Conservation (phyloP, 2,888 invertebrate species). For the Macrosiphum euphorbiae region DNA sequence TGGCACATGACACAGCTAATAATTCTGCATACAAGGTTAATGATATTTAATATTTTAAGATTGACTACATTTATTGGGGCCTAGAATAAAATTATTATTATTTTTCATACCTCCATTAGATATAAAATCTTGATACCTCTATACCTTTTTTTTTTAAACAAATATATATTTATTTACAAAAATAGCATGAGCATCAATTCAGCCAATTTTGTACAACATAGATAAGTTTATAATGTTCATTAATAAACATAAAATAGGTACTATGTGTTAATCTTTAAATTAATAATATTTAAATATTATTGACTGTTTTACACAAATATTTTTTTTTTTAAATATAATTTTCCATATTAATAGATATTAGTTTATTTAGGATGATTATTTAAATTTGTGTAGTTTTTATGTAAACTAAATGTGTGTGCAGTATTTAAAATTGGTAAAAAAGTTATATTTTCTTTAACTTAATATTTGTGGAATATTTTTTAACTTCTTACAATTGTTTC, state of each 20-base stretch:
- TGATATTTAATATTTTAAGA: neutral
- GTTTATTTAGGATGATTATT: too few species aligned
- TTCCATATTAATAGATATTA: too few species aligned
- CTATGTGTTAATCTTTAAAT: neutral
- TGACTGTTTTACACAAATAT: neutral
- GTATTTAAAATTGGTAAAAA: too few species aligned
- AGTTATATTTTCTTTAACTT: too few species aligned
- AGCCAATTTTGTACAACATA: neutral
- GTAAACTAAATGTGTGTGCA: neutral
- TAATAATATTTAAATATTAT: neutral
- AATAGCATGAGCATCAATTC: neutral
- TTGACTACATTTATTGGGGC: neutral
- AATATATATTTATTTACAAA: neutral
- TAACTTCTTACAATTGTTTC: too few species aligned
- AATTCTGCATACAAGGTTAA: conserved; percentile 43
- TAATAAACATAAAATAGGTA: too few species aligned
- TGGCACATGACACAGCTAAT: neutral
- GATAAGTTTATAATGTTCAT: neutral
- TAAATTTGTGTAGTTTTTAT: neutral
- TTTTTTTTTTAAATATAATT: neutral
- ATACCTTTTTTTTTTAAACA: too few species aligned
- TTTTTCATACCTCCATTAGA: neutral
- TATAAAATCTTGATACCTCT: neutral
- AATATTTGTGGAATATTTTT: too few species aligned
- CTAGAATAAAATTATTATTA: neutral